These are phyloP conservation scores for Gymnogyps californianus DNA, from an alignment of 2,113 vertebrate species.

Conservation along the genomic window DNA sequence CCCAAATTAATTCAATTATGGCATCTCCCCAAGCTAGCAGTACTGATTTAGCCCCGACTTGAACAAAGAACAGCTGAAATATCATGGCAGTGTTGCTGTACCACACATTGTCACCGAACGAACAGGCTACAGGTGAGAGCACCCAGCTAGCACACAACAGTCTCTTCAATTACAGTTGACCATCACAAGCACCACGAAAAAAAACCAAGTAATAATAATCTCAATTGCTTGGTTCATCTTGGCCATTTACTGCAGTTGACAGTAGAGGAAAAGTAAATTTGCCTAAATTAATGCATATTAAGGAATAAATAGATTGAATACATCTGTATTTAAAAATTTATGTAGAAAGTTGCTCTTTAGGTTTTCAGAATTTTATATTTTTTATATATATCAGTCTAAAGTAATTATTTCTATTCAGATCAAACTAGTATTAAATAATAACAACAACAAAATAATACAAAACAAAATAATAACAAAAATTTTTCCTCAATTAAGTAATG, in stretches of 20 bases:
- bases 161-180: too few species aligned
- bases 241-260: neutral
- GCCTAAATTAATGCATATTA: neutral
- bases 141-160: neutral
- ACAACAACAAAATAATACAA: neutral
- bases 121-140: neutral
- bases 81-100: neutral
- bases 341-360: rapidly evolving
- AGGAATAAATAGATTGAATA: neutral
- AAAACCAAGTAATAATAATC: too few species aligned
- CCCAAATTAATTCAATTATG: neutral
- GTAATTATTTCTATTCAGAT: neutral
- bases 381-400: neutral
- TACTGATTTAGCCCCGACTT: neutral
- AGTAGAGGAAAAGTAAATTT: too few species aligned
- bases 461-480: neutral
- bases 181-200: neutral
- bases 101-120: neutral
- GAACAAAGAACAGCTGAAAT: neutral
- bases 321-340: neutral
- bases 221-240: neutral
- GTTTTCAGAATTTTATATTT: neutral
- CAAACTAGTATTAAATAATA: neutral
- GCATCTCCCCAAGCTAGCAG: neutral
- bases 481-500: neutral